Conservation (phyloP, 1,140 invertebrate genomes). For the Brachionus manjavacas region DNA sequence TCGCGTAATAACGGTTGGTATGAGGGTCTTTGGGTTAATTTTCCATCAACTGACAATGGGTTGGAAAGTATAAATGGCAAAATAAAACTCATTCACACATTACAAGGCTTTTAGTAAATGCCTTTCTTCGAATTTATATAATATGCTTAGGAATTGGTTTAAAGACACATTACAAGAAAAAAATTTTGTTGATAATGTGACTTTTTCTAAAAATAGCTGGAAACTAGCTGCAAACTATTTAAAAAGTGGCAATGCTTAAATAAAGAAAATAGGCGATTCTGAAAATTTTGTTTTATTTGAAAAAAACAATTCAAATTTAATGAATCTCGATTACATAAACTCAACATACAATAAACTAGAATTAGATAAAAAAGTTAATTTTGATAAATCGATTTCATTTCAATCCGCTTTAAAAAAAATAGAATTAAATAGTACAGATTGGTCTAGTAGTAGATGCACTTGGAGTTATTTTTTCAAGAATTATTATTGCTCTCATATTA, state of each 20-base stretch:
- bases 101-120: not conserved
- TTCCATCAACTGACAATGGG: no score
- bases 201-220: not conserved
- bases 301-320: not conserved
- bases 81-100: no score
- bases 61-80: no score
- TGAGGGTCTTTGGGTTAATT: no score
- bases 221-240: not conserved
- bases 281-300: not conserved
- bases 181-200: not conserved
- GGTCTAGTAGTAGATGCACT: not conserved
- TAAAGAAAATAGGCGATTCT: not conserved
- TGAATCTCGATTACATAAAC: not conserved
- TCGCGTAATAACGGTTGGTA: no score
- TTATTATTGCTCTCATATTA: not conserved
- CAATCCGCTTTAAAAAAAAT: not conserved
- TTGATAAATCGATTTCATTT: not conserved
- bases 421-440: not conserved
- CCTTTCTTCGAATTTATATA: not conserved
- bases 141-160: not conserved
- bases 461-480: not conserved
- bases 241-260: not conserved
- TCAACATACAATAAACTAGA: no score
- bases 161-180: no score
- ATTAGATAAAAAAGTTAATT: constrained; percentile 1